Conservation (phyloP, 2,888 invertebrate genomes). For the Choristoneura rosaceana region DNA sequence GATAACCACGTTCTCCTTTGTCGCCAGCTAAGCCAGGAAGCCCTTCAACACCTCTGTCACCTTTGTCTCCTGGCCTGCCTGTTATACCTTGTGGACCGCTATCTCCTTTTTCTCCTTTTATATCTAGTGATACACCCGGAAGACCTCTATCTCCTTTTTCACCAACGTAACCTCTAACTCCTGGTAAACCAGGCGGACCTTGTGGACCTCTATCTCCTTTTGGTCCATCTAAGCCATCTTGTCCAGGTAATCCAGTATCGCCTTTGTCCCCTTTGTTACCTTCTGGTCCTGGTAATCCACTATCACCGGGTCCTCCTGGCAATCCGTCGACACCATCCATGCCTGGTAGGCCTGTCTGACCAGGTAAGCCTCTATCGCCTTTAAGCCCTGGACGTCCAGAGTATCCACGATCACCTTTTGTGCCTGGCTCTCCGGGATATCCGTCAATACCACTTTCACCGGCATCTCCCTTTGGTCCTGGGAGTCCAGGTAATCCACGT, state of each 20-base stretch:
- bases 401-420: slow-evolving; percentile 85
- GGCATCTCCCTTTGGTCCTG: slow-evolving; percentile 86
- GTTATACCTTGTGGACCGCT: slow-evolving; percentile 88
- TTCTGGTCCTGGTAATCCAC: slow-evolving; percentile 86
- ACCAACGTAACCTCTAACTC: slow-evolving; percentile 68
- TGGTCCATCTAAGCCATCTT: slow-evolving; percentile 80
- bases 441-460: slow-evolving; percentile 84
- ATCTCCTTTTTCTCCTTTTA: slow-evolving; percentile 91
- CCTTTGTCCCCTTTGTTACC: slow-evolving; percentile 91
- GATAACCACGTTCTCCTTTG: slow-evolving; percentile 86
- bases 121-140: slow-evolving; percentile 88
- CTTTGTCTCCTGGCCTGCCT: slow-evolving; percentile 87
- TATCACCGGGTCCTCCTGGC: slow-evolving; percentile 86
- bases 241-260: slow-evolving; percentile 88
- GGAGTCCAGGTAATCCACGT: slow-evolving; percentile 82
- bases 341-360: slow-evolving; percentile 86
- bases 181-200: slow-evolving; percentile 69
- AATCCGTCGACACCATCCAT: slow-evolving; percentile 75
- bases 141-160: slow-evolving; percentile 89
- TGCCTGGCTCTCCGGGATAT: slow-evolving; percentile 75
- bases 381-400: slow-evolving; percentile 86
- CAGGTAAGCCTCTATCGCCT: slow-evolving; percentile 85
- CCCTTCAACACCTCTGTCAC: slow-evolving; percentile 87
- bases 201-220: slow-evolving; percentile 91
- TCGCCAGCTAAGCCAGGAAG: slow-evolving; percentile 85